These are phyloP conservation scores for Anadara kagoshimensis DNA, from an alignment of 1,140 invertebrate species.

Conservation along the genomic window DNA sequence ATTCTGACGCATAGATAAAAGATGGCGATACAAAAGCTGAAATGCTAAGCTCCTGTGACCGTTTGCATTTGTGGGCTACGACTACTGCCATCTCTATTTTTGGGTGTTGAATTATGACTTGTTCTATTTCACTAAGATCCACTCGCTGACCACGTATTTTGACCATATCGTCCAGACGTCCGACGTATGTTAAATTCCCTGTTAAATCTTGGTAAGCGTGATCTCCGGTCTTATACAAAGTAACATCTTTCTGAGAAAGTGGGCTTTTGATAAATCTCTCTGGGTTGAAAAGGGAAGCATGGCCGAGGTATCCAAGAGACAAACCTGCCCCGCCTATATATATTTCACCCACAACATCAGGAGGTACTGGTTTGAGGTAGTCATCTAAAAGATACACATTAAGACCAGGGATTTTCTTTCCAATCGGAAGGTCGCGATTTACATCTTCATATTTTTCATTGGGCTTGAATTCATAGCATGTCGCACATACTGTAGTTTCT, in stretches of 20 bases:
- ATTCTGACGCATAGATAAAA: conserved; percentile 48
- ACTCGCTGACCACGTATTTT: conserved; percentile 57
- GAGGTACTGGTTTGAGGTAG: conserved; percentile 55
- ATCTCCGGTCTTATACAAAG: conserved; percentile 58
- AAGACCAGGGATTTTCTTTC: conserved; percentile 44
- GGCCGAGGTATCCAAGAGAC: conserved; percentile 51
- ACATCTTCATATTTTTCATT: conserved; percentile 35
- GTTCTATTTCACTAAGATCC: conserved; percentile 58
- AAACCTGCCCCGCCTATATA: conserved; percentile 54
- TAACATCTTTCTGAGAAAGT: conserved; percentile 2
- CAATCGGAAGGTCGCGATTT: conserved; percentile 51
- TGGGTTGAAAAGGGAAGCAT: conserved; percentile 41
- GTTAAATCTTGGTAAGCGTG: conserved; percentile 47
- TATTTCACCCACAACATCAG: conserved; percentile 55
- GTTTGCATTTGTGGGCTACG: conserved; percentile 45
- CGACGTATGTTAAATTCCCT: conserved; percentile 53
- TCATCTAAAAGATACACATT: conserved; percentile 54
- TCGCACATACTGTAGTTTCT: conserved; percentile 57
- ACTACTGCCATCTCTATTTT: conserved; percentile 55
- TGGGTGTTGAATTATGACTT: conserved; percentile 53
- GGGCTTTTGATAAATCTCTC: conserved; percentile 51
- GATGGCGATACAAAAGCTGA: conserved; percentile 52
- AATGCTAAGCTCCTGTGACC: conserved; percentile 37
- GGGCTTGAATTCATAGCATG: conserved; percentile 44
- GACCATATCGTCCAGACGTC: conserved; percentile 54